Base-by-base conservation (phyloP, 2,888 invertebrate species). In the Rugalucina vietnamica region DNA sequence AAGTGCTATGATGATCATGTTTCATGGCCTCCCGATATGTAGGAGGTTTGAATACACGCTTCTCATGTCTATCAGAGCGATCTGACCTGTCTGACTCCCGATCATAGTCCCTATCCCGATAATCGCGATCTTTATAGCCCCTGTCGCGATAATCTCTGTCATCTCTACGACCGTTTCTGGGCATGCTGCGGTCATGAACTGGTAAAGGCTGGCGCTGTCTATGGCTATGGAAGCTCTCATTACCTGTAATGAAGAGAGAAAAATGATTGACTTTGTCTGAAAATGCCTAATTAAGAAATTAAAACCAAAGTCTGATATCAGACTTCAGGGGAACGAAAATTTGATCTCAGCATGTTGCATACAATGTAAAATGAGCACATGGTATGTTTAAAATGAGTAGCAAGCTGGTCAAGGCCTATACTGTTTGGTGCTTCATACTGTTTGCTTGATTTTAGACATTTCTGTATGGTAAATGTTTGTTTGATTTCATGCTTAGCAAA, bases 11-110 rank as follows among this genome's bases (percentile, higher is more conserved):
- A 37, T 87, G 78, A 69, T 82, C 80, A 69, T 86, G 36, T 50
- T 85, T 37, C 29, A 88, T 49, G 2, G 86, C 88, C 60, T 88
- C 88, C 32, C 84, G 34, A 54, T 88, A 88, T n/a, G 88, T 88
- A 2, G 88, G 88, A 37, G 88, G 88, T 37, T 72, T 77, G 36
- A 81, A 83, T 72, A n/a, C 8, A n/a, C n/a, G n/a, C n/a, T 60
- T 60, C 24, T 60, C 60, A 27, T 27, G 69, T 27, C 73, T 43
- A 60, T 72, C 85, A 29, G 76, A 87, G 37, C 76, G 85, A 57
- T 54, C 39, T 0, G 82, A 85, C 21, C 70, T 54, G 37, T 76
- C 88, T 39, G 76, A 85, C 1, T 72, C 84, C n/a, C 77, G 24
- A 29, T 86, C 86, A 69, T 77, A 70, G n/a, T 81, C 81, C 4